Evolutionary conservation across 2,888 invertebrate genomes (phyloP).

Genomic region (Chrysotoxum bicinctum): DNA sequence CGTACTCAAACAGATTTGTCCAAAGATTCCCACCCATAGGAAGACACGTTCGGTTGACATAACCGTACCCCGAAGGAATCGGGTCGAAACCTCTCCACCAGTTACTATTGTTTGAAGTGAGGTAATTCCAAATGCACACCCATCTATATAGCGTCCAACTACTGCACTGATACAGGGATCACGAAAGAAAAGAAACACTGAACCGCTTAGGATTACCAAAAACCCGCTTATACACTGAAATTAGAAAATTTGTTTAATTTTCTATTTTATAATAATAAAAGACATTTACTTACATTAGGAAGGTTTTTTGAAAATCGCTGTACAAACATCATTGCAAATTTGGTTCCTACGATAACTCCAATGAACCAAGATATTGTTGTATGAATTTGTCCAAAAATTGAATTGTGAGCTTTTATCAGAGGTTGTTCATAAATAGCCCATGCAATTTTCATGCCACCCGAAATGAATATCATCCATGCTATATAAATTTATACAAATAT

Average conservation of each 20-base stretch:
- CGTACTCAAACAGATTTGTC: constrained; percentile 77
- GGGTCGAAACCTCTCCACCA: constrained; percentile 78
- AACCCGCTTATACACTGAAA: constrained; percentile 77
- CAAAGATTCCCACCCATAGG: constrained; percentile 78
- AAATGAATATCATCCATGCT: constrained; percentile 75
- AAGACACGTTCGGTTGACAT: constrained; percentile 78
- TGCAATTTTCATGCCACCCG: constrained; percentile 77
- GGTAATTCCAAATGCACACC: constrained; percentile 78
- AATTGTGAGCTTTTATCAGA: constrained; percentile 17
- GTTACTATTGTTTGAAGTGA: constrained; percentile 78
- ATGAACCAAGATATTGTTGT: constrained; percentile 78
- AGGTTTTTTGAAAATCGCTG: constrained; percentile 78
- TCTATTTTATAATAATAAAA: not conserved
- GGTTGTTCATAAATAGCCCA: constrained; percentile 74
- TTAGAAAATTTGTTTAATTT: not conserved
- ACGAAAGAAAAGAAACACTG: constrained; percentile 75
- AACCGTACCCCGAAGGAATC: constrained; percentile 77
- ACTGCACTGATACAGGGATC: constrained; percentile 74
- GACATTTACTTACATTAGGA: constrained; percentile 77
- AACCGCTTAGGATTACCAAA: constrained; percentile 77
- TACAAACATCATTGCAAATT: constrained; percentile 76
- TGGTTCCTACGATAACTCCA: constrained; percentile 77
- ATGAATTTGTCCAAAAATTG: constrained; percentile 73
- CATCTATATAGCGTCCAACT: constrained; percentile 77
- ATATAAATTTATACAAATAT: not conserved